phyloP scores from a whole-genome alignment of 2,888 invertebrate species.

The Reticulitermes lucifugus region DNA sequence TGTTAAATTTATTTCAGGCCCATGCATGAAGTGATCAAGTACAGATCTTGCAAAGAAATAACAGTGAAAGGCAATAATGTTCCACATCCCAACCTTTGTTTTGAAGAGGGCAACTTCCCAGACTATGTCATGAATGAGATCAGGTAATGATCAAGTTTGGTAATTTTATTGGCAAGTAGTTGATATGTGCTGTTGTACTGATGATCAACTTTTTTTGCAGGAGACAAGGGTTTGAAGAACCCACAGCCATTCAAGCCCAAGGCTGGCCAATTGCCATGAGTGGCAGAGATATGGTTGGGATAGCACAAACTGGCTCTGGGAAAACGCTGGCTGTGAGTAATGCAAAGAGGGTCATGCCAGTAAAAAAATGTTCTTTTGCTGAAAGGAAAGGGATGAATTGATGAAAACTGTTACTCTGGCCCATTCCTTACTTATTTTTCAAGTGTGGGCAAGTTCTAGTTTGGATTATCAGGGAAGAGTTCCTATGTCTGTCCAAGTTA shows the following conservation, averaged over 20 bases:
- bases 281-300: conserved; percentile 93
- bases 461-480: no score
- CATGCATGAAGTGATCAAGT: conserved; percentile 46
- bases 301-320: conserved; percentile 94
- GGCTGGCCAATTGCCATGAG: conserved; percentile 96
- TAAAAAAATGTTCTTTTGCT: no score
- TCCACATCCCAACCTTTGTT: conserved; percentile 60
- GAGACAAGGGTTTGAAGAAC: conserved; percentile 64
- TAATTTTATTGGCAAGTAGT: neutral
- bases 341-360: no score
- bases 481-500: no score
- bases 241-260: conserved; percentile 95
- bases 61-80: conserved; percentile 61
- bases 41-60: conserved; percentile 56
- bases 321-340: conserved; percentile 82
- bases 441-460: no score
- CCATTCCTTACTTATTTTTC: no score
- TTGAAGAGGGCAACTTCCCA: conserved; percentile 61
- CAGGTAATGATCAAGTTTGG: conserved; percentile 26
- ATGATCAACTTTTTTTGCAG: conserved; percentile 30
- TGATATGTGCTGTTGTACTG: neutral
- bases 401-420: no score
- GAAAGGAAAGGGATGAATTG: no score
- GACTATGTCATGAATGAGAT: conserved; percentile 60
- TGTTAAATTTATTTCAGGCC: conserved; percentile 36